A percentile compares a stretch with the other conserved stretches of the same genome.
Evolutionary conservation across 2,113 vertebrate species (phyloP).

Genomic region (Passer domesticus): DNA sequence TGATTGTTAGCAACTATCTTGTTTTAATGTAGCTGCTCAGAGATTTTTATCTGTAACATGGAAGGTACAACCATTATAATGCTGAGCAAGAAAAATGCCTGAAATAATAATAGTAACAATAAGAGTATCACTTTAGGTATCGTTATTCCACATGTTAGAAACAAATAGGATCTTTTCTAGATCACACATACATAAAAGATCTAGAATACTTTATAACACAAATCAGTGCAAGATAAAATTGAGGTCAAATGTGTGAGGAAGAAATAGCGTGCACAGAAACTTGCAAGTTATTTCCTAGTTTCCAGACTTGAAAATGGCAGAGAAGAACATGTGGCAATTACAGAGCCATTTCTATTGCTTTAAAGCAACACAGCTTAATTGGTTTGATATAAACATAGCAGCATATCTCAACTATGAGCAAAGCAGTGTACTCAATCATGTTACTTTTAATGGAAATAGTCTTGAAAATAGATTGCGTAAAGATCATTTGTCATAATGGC

Average conservation of each 20-base stretch:
- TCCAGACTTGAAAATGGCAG: conserved; percentile 20
- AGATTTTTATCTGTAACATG: background rate
- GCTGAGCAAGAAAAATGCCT: background rate
- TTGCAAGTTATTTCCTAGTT: background rate
- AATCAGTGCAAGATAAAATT: background rate
- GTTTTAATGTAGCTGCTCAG: background rate
- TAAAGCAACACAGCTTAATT: conserved; percentile 37
- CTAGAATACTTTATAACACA: background rate
- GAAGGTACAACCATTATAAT: background rate
- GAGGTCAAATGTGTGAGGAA: background rate
- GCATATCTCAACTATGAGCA: conserved; percentile 45
- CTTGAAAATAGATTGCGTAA: conserved; percentile 39
- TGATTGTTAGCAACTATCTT: background rate
- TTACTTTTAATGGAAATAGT: conserved; percentile 67
- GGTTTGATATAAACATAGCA: conserved; percentile 48
- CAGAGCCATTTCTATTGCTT: conserved; percentile 46
- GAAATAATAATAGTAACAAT: background rate
- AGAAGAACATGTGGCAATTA: conserved; percentile 43
- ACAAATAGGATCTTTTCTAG: background rate
- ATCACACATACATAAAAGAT: background rate
- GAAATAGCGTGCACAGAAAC: background rate
- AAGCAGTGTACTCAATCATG: conserved; percentile 44
- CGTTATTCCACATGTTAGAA: background rate
- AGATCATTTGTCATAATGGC: conserved; percentile 48
- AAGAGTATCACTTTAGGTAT: background rate